Conservation (phyloP, 2,888 invertebrate genomes). For the Folsomia manolachei region DNA sequence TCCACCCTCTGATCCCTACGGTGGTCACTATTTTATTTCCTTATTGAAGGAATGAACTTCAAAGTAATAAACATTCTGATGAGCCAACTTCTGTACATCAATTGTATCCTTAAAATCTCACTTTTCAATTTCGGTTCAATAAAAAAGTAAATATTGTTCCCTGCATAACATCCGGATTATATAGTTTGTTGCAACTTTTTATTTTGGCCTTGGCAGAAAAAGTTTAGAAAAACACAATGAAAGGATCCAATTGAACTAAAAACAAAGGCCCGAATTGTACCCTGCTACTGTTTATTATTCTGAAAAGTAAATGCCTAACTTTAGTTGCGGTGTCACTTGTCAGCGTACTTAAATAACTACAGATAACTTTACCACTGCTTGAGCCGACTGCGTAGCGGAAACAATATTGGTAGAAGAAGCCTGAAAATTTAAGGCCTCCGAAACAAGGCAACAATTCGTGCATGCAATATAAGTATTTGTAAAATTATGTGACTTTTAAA, state of each 20-base stretch:
- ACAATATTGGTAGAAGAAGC: not conserved
- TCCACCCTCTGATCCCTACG: too few relatives aligned
- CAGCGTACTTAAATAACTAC: not conserved
- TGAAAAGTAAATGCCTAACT: not conserved
- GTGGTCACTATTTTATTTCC: conserved; percentile 22
- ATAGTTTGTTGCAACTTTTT: not conserved
- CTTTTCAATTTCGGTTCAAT: not conserved
- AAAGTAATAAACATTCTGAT: conserved; percentile 16
- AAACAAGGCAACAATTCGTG: too few relatives aligned
- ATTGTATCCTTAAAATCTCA: not conserved
- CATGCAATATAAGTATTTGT: too few relatives aligned
- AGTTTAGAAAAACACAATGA: not conserved
- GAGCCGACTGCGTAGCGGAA: not conserved
- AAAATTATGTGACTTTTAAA: too few relatives aligned
- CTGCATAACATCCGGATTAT: not conserved
- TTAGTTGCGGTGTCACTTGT: not conserved
- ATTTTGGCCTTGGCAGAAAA: not conserved
- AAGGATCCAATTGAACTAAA: not conserved
- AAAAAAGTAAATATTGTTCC: not conserved
- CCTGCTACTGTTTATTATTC: too few relatives aligned
- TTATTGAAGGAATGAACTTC: conserved; percentile 15
- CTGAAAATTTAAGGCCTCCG: too few relatives aligned
- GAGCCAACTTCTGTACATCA: conserved; percentile 17
- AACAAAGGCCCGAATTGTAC: too few relatives aligned
- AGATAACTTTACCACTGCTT: not conserved